Evolutionary conservation across 1,140 invertebrate genomes (phyloP), one percentile per base, ranked within the genome.

Genomic region (Wasmannia auropunctata): DNA sequence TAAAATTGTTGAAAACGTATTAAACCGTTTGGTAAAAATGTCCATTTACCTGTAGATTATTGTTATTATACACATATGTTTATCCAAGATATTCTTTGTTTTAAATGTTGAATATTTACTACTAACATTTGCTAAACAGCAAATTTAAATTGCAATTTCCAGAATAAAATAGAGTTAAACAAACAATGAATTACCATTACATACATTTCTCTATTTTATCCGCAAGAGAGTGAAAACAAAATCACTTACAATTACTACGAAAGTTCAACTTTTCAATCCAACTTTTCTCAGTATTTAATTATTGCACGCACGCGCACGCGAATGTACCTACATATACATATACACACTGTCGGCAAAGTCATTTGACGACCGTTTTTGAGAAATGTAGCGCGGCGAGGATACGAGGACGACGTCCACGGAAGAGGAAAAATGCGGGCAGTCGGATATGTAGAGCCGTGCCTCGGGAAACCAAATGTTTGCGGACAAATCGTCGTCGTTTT

Each of bases 401-500:
- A n/a, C n/a, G n/a, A 11, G 51, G 63, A 54, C 31, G 11, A 43
- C 40, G 62, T 37, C 37, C 11, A 40, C 43, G 46, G 19, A 37
- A 28, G 79, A 75, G 74, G 85, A 89, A 90, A 90, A 90, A 90
- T 85, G 74, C 51, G 88, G 88, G 74, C 88, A 74, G 60, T 84
- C 67, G 74, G 85, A 87, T 84, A 77, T 84, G 85, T 72, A 62
- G 85, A 80, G 63, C 84, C 85, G 54, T 75, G 70, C 76, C 56
- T 75, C 67, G 85, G 74, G 60, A 84, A 90, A 67, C 88, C 88
- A 90, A 90, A 90, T 90, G 88, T 90, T 90, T 90, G 88, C 88
- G 54, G 62, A 90, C 88, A 90, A 90, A 90, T 90, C 85, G 88
- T 87, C 87, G 74, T 90, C 88, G 85, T 87, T 87, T 89, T 89